These are phyloP conservation scores for Nyctereutes procyonoides DNA, from an alignment of 2,113 vertebrate species.

Conservation along the genomic window DNA sequence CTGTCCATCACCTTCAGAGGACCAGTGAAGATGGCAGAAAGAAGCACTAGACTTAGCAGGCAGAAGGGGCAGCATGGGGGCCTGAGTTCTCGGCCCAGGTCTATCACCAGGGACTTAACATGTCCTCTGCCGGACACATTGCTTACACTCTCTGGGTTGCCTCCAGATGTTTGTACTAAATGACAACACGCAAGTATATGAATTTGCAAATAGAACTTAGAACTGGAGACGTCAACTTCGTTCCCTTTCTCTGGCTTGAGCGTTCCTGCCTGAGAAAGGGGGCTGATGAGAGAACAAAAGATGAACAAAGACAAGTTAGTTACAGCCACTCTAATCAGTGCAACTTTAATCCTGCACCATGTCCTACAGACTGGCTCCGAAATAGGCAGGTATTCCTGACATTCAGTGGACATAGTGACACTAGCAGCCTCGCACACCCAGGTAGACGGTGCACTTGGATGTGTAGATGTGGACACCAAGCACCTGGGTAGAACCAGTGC, in stretches of 20 bases:
- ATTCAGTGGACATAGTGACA: fast-evolving
- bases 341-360: neutral
- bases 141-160: neutral
- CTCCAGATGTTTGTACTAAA: neutral
- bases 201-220: neutral
- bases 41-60: neutral
- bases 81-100: neutral
- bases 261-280: neutral
- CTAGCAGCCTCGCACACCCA: neutral
- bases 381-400: neutral
- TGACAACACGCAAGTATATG: neutral
- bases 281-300: neutral
- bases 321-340: neutral
- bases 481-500: neutral
- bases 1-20: neutral
- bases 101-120: neutral
- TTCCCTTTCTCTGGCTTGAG: neutral
- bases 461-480: neutral
- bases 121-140: neutral
- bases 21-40: neutral
- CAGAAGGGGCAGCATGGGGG: no score
- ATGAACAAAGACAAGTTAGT: neutral
- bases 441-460: fast-evolving
- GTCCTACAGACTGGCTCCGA: neutral
- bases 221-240: neutral